phyloP scores from a whole-genome alignment of 2,797 vertebrate species.

The Gallirallus australis region DNA sequence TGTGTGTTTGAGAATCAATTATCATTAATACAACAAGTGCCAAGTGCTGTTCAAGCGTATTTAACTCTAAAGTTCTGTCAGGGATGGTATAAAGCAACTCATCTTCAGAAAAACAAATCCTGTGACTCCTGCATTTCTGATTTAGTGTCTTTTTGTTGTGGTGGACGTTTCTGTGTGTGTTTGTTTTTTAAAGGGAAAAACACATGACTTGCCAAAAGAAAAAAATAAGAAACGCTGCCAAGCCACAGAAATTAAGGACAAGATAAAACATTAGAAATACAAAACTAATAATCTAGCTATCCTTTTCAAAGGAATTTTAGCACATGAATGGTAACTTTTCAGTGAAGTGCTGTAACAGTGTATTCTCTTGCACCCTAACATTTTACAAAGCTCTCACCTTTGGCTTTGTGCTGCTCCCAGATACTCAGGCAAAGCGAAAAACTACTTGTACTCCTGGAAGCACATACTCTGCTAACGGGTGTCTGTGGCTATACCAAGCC shows the following conservation, averaged over 20 bases:
- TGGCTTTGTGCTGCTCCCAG: neutral
- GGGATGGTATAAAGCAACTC: neutral
- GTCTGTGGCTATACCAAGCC: neutral
- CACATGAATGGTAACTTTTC: neutral
- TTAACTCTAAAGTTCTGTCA: neutral
- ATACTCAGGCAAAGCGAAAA: neutral
- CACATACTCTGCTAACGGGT: neutral
- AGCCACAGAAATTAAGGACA: neutral
- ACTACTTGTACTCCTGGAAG: neutral
- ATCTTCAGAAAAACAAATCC: neutral
- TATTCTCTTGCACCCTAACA: neutral
- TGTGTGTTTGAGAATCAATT: conserved; percentile 43
- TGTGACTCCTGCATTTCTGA: neutral
- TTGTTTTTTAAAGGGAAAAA: neutral
- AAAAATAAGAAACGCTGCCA: no score
- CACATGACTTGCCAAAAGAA: neutral
- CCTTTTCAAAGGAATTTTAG: neutral
- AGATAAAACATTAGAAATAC: fast-evolving
- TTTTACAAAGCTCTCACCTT: neutral
- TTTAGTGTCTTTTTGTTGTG: neutral
- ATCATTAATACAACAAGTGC: conserved; percentile 17
- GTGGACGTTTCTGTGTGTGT: neutral
- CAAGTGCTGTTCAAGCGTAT: neutral
- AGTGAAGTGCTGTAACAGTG: neutral
- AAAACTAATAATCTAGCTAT: neutral